phyloP scores from a whole-genome alignment of 1,140 invertebrate genomes.

The Piezodorus guildinii region DNA sequence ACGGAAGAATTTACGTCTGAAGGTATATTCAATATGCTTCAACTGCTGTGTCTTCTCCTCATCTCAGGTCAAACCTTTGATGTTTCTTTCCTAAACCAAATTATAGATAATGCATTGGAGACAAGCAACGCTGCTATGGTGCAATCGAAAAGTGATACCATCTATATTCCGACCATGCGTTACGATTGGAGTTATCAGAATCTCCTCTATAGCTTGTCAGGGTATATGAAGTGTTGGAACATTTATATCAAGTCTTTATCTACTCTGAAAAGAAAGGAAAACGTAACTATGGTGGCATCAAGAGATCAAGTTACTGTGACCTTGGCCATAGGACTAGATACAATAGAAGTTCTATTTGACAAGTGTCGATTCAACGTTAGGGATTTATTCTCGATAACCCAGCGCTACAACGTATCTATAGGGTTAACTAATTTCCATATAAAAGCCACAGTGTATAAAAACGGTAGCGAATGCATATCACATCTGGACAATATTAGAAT shows the following conservation, averaged over 20 bases:
- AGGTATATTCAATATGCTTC: too few relatives aligned
- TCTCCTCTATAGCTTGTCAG: background rate
- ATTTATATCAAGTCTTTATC: background rate
- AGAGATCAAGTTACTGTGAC: background rate
- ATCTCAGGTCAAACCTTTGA: too few relatives aligned
- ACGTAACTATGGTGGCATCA: background rate
- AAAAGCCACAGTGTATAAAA: background rate
- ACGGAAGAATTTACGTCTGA: too few relatives aligned
- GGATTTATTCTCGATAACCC: background rate
- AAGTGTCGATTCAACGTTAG: background rate
- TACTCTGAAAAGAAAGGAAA: background rate
- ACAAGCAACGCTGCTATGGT: background rate
- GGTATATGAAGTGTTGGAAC: background rate
- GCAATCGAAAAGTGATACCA: background rate
- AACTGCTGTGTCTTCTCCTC: too few relatives aligned
- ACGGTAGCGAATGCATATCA: background rate
- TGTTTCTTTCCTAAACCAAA: background rate
- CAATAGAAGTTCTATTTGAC: background rate
- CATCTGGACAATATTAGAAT: background rate
- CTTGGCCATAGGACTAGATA: background rate
- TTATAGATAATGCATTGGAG: background rate
- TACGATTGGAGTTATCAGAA: background rate
- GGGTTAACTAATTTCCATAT: background rate
- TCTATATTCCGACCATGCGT: background rate
- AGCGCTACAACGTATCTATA: background rate